Conservation (phyloP, 2,113 vertebrate species). For the Bostrychus sinensis region DNA sequence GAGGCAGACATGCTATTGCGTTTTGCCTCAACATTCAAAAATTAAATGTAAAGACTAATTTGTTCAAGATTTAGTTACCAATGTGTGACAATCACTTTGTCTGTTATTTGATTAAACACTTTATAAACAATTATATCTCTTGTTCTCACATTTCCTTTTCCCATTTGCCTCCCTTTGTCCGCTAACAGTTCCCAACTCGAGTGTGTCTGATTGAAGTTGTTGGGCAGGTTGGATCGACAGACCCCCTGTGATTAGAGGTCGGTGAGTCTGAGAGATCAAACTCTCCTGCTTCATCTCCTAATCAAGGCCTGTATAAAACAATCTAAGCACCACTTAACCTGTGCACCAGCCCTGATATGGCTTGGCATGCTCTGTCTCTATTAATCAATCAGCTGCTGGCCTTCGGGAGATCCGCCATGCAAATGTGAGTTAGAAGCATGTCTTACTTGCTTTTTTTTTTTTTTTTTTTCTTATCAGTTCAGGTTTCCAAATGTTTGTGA, state of each 20-base stretch:
- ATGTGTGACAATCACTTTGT: neutral
- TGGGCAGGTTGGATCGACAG: conserved; percentile 76
- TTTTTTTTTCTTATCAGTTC: conserved; percentile 8
- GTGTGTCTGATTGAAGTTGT: conserved; percentile 78
- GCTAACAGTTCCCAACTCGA: conserved; percentile 55
- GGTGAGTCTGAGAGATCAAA: conserved; percentile 72
- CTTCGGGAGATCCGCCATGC: conserved; percentile 69
- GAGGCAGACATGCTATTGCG: too few relatives aligned
- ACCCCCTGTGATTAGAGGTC: conserved; percentile 72
- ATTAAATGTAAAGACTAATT: neutral
- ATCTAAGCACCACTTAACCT: conserved; percentile 85
- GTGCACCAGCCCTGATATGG: conserved; percentile 75
- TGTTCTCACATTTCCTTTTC: conserved; percentile 7
- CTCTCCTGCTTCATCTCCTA: conserved; percentile 76
- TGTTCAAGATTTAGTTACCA: neutral
- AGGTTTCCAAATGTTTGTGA: conserved; percentile 27
- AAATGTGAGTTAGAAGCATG: conserved; percentile 66
- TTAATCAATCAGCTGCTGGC: conserved; percentile 81
- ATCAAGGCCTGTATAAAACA: conserved; percentile 81
- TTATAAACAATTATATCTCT: neutral
- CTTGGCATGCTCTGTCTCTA: conserved; percentile 82
- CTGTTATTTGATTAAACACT: neutral
- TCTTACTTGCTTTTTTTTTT: conserved; percentile 17
- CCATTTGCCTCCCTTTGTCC: conserved; percentile 26
- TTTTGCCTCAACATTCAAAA: too few relatives aligned